Conservation (phyloP, 2,888 invertebrate species). For the Erebia ligea region DNA sequence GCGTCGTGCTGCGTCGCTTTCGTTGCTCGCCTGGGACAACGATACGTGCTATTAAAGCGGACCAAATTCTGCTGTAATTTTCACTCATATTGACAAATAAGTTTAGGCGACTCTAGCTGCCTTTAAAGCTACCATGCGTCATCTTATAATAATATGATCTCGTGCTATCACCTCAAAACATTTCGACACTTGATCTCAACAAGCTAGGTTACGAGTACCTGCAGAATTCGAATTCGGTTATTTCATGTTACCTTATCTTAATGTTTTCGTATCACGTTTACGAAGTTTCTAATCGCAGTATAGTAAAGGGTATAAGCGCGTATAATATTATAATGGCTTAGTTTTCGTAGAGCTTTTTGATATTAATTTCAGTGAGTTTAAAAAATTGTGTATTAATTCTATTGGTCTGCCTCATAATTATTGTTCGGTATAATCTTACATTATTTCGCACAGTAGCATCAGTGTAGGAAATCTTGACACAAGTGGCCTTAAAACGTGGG, state of each 20-base stretch:
- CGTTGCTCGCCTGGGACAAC: too few species aligned
- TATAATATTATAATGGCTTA: conserved; percentile 8
- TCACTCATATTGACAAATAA: too few species aligned
- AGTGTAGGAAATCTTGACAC: too few species aligned
- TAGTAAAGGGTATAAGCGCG: conserved; percentile 17
- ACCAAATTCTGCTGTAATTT: too few species aligned
- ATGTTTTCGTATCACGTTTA: conserved; percentile 36
- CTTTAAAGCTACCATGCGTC: too few species aligned
- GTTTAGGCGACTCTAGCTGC: too few species aligned
- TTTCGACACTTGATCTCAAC: conserved; percentile 50
- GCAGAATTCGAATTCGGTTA: conserved; percentile 62
- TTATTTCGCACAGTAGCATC: not conserved
- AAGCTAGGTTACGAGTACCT: conserved; percentile 47
- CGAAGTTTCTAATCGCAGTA: conserved; percentile 26
- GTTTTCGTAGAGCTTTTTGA: conserved; percentile 4
- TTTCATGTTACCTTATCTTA: conserved; percentile 58
- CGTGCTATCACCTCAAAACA: too few species aligned
- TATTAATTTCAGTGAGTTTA: not conserved
- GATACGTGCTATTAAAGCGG: too few species aligned
- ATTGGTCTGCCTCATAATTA: not conserved
- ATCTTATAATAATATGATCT: too few species aligned
- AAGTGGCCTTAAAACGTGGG: too few species aligned
- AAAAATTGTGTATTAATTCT: not conserved
- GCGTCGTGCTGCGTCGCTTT: too few species aligned
- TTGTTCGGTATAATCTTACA: not conserved